Evolutionary conservation across 64 coral and sea anemone genomes (phyloP).

Genomic region (Pachyseris speciosa): DNA sequence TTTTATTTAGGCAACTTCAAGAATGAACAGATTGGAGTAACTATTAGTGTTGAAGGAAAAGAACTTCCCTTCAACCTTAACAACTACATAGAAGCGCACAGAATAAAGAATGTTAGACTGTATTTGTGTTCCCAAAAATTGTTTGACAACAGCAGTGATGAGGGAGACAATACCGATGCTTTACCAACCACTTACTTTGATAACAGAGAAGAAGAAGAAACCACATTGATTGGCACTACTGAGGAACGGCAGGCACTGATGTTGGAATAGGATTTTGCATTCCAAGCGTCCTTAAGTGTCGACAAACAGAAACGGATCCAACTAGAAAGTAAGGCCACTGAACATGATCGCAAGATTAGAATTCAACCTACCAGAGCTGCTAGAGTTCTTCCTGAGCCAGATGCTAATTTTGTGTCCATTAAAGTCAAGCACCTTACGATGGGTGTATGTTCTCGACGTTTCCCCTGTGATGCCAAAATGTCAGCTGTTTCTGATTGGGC

Average conservation of each 20-base stretch:
- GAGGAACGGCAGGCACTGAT: background rate
- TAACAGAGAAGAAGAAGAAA: no score
- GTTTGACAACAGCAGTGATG: background rate
- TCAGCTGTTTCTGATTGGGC: slow-evolving; percentile 66
- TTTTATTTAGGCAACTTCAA: background rate
- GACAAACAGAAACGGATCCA: slow-evolving; percentile 7
- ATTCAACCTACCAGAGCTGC: background rate
- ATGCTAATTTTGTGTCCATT: slow-evolving; percentile 20
- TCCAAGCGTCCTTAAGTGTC: background rate
- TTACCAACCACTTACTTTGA: no score
- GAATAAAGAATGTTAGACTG: slow-evolving; percentile 49
- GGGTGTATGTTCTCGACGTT: slow-evolving; percentile 39
- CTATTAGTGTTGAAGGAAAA: background rate
- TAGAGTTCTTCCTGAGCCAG: slow-evolving; percentile 12
- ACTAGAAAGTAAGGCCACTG: background rate
- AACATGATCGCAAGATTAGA: background rate
- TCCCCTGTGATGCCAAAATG: slow-evolving; percentile 23
- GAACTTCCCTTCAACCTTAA: slow-evolving; percentile 36
- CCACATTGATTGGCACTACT: no score
- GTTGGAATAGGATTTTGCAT: slow-evolving; percentile 3
- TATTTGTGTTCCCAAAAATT: slow-evolving; percentile 26
- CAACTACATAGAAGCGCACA: slow-evolving; percentile 57
- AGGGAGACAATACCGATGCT: no score
- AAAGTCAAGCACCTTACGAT: slow-evolving; percentile 54
- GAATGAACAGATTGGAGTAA: slow-evolving; percentile 18